Evolutionary conservation across 1,140 invertebrate species (phyloP).

Genomic region (Megalopta genalis): DNA sequence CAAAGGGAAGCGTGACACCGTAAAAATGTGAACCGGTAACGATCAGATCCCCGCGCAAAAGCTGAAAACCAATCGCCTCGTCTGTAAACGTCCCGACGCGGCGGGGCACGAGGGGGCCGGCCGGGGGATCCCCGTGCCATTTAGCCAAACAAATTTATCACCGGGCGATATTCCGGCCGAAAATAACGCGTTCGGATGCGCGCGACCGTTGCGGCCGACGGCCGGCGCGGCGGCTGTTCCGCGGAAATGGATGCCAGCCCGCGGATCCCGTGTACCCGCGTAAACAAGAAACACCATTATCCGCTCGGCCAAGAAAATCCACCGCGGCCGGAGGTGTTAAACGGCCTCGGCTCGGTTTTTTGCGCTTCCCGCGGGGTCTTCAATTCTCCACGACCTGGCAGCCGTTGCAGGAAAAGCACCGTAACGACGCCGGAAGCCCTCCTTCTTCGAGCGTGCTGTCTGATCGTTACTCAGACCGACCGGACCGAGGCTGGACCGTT

Average conservation of each 20-base stretch:
- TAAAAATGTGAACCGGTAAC: neutral
- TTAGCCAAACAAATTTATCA: conserved; percentile 38
- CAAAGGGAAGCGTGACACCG: too few species aligned
- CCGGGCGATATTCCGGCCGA: conserved; percentile 9
- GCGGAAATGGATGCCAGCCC: conserved; percentile 42
- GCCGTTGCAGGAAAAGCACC: conserved; percentile 35
- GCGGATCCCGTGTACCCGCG: conserved; percentile 7
- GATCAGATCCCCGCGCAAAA: neutral
- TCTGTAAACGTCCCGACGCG: neutral
- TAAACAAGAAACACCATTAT: conserved; percentile 49
- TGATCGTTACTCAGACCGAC: conserved; percentile 41
- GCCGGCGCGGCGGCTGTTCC: neutral
- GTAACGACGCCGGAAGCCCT: conserved; percentile 45
- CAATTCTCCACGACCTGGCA: conserved; percentile 26
- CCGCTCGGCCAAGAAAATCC: conserved; percentile 18
- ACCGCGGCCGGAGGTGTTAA: conserved; percentile 35
- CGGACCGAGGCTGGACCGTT: conserved; percentile 13
- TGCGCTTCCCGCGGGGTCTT: conserved; percentile 7
- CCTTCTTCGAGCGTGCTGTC: conserved; percentile 20
- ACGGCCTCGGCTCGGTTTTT: conserved; percentile 19
- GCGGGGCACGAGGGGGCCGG: neutral
- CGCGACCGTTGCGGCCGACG: neutral
- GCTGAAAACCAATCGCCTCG: neutral
- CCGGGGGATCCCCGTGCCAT: neutral
- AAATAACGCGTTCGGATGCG: conserved; percentile 21